Conservation (phyloP, 2,797 vertebrate genomes). For the Psittacula derbiana region DNA sequence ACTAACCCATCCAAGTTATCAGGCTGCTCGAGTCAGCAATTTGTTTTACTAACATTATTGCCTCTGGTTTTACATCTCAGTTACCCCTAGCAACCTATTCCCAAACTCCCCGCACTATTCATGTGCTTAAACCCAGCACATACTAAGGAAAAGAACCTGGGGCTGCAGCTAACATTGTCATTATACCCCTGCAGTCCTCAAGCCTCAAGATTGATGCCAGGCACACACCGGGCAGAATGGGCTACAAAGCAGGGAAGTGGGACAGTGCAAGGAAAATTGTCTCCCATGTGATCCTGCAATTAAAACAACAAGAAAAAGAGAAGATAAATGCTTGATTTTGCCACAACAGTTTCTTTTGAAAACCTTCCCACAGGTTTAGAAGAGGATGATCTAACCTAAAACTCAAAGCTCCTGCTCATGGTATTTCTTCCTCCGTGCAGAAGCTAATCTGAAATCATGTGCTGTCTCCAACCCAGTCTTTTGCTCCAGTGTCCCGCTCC, state of each 20-base stretch:
- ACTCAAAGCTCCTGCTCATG: background rate
- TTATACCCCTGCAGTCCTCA: background rate
- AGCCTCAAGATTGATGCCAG: background rate
- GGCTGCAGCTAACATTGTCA: background rate
- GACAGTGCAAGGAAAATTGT: background rate
- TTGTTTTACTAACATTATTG: constrained; percentile 53
- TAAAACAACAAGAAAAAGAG: background rate
- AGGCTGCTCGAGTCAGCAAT: constrained; percentile 42
- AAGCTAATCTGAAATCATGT: background rate
- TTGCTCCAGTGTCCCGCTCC: background rate
- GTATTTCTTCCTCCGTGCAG: background rate
- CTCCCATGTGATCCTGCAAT: background rate
- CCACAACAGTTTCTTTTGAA: background rate
- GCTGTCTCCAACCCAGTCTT: background rate
- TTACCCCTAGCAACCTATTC: constrained; percentile 36
- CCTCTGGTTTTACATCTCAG: background rate
- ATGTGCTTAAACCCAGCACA: background rate
- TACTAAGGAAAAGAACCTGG: background rate
- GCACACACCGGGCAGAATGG: background rate
- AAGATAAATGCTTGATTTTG: background rate
- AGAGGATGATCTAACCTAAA: background rate
- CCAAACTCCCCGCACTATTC: background rate
- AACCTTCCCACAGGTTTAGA: background rate
- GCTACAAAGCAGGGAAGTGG: background rate
- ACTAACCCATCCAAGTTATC: constrained; percentile 19